phyloP scores from a whole-genome alignment of 1,140 invertebrate species.

The Bombus pyrosoma region DNA sequence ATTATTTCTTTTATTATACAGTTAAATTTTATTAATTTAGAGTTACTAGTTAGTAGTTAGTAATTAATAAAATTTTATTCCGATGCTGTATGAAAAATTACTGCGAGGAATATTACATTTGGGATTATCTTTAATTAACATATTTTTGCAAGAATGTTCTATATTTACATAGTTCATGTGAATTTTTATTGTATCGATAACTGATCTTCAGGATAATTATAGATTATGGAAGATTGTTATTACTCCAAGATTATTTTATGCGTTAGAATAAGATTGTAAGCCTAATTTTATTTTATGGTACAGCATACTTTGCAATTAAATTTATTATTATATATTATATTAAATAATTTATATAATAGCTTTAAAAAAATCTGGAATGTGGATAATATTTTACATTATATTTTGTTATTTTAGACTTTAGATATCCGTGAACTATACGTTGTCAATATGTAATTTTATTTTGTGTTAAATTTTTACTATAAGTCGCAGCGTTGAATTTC shows the following conservation, averaged over 20 bases:
- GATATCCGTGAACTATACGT: not conserved
- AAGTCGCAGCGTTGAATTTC: not conserved
- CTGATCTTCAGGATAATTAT: not conserved
- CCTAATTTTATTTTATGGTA: not conserved
- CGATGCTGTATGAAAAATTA: not conserved
- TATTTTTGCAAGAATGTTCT: not conserved
- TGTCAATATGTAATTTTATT: slow-evolving; percentile 3
- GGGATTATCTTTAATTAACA: not conserved
- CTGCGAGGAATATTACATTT: not conserved
- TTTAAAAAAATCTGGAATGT: not conserved
- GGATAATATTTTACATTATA: not conserved
- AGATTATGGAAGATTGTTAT: not conserved
- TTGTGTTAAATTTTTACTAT: not conserved
- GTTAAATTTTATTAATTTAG: not conserved
- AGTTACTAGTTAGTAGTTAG: not conserved
- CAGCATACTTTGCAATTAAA: not conserved
- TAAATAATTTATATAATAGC: not conserved
- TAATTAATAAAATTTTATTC: too few species aligned
- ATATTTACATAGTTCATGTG: not conserved
- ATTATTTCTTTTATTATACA: not conserved
- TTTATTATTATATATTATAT: not conserved
- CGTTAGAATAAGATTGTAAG: not conserved
- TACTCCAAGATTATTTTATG: not conserved
- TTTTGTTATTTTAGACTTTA: not conserved
- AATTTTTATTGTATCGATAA: not conserved